Percentiles rank a stretch among this genome's conserved stretches.
Evolutionary conservation across 1,140 invertebrate genomes (phyloP).

Genomic region (Chelonus insularis): DNA sequence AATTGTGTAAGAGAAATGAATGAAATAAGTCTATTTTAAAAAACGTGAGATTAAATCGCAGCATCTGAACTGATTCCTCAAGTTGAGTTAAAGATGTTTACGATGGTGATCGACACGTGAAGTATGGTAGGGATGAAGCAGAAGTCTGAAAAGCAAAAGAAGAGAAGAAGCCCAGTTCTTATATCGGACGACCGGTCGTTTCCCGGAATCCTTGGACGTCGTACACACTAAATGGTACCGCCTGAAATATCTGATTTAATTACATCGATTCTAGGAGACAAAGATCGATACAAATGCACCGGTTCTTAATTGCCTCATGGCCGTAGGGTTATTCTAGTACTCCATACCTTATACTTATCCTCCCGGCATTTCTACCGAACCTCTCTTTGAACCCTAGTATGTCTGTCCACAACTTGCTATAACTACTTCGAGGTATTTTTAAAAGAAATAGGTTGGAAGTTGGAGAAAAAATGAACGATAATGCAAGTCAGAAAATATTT

Average conservation of each 20-base stretch:
- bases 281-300: conserved; percentile 50
- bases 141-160: conserved; percentile 19
- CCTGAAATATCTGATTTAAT: conserved; percentile 57
- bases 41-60: too few species aligned
- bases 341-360: neutral
- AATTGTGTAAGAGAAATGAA: too few species aligned
- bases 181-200: conserved; percentile 35
- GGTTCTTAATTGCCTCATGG: conserved; percentile 45
- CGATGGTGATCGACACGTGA: too few species aligned
- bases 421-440: neutral
- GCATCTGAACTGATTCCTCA: too few species aligned
- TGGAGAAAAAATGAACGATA: neutral
- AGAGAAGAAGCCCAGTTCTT: conserved; percentile 36
- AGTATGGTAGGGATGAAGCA: neutral
- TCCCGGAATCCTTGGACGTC: conserved; percentile 36
- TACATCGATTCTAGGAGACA: conserved; percentile 54
- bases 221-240: conserved; percentile 46
- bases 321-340: neutral
- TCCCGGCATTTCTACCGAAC: conserved; percentile 14
- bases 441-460: neutral
- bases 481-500: neutral
- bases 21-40: too few species aligned
- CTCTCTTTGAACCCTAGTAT: neutral
- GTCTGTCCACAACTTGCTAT: too few species aligned
- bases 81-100: too few species aligned